Evolutionary conservation across 2,888 invertebrate genomes (phyloP), one percentile per base, ranked within the genome.

Genomic region (Tetanocera ferruginea): DNA sequence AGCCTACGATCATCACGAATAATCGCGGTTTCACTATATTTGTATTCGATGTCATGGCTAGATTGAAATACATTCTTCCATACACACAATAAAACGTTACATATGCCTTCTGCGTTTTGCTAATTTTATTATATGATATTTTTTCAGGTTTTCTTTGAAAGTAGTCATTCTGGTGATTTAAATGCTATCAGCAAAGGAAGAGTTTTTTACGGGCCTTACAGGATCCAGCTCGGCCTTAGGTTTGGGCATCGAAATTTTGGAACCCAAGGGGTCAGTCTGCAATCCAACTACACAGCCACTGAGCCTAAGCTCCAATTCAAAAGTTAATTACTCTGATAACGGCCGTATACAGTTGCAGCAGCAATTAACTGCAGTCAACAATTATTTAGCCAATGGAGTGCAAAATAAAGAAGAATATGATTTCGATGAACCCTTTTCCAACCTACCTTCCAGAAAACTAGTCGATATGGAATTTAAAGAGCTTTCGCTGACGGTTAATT

Each of bases 381-480:
- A 17, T 74, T 19, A 23, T 6, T 28, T 14, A 57, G 66, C 51
- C 14, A 57, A 52, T 43, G 55, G 55, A 55, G n/a, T 19, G 19
- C 23, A 55, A 23, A 23, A 9, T 55, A 55, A 55, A 83, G 31
- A 75, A 81, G 69, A 69, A 6, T 82, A 37, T 17, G 76, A 73
- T 19, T 66, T 76, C 25, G 82, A 81, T 64, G 86, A 82, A 66
- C 82, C 86, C 2, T 85, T 90, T 25, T 87, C 89, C 25, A 88
- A 89, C 81, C 82, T 90, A 74, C 90, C 90, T 9, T 80, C 86
- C 8, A 90, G 90, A 66, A 91, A 93, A 17, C 91, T 92, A 1
- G 91, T 95, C 51, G 94, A 95, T 85, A 93, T 96, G 80, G 91
- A 92, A 82, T 96, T 96, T 88, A 93, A 93, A 78, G 93, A 95